Conservation (phyloP, 2,113 vertebrate genomes). For the Rattus rattus region DNA sequence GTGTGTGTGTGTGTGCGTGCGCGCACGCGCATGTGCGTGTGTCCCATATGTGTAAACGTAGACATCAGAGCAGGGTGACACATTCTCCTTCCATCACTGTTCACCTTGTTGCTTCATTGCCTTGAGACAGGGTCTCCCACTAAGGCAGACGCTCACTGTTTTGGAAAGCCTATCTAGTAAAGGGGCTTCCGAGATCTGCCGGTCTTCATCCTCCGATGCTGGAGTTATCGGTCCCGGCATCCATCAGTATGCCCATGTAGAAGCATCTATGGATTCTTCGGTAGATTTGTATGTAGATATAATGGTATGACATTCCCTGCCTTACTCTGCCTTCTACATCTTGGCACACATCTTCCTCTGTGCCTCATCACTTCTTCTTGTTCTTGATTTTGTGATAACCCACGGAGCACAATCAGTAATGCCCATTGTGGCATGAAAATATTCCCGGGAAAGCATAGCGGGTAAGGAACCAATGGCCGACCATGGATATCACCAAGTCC, state of each 20-base stretch:
- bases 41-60: not conserved
- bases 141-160: too few species aligned
- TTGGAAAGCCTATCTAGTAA: not conserved
- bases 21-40: not conserved
- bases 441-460: not conserved
- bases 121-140: not conserved
- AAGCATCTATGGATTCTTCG: too few species aligned
- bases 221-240: not conserved
- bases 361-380: not conserved
- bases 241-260: not conserved
- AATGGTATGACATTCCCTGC: not conserved
- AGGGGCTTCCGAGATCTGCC: too few species aligned
- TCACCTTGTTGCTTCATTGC: too few species aligned
- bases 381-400: not conserved
- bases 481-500: too few species aligned
- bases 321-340: not conserved
- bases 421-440: not conserved
- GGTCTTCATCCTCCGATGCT: not conserved
- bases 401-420: not conserved
- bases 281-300: not conserved
- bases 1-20: not conserved
- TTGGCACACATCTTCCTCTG: not conserved
- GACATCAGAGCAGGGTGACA: not conserved
- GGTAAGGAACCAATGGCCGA: not conserved
- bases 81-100: too few species aligned